Evolutionary conservation across 2,797 vertebrate species (phyloP).

Genomic region (Chloroceryle amazona): DNA sequence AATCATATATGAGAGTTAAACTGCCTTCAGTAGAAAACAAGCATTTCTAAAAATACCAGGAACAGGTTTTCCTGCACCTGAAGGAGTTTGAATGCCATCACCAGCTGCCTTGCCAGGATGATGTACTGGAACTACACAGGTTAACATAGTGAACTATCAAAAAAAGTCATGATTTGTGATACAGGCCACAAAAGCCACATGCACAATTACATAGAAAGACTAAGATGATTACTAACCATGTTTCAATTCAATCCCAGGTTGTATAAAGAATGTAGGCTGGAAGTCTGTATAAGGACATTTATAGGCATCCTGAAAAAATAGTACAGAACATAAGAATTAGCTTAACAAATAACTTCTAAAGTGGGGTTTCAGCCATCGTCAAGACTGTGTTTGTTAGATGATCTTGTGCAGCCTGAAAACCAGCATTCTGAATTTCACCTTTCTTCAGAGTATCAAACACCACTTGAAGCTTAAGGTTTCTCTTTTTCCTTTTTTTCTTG

Average conservation of each 20-base stretch:
- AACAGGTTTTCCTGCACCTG: fast-evolving
- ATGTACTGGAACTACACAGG: neutral
- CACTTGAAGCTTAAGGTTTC: neutral
- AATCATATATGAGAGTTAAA: neutral
- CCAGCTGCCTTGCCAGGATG: neutral
- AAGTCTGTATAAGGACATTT: neutral
- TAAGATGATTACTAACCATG: slow-evolving; percentile 14
- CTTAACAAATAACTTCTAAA: neutral
- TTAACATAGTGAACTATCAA: neutral
- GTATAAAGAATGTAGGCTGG: neutral
- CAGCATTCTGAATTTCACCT: neutral
- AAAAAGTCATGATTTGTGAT: neutral
- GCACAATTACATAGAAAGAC: neutral
- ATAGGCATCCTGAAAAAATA: neutral
- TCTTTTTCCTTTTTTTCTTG: neutral
- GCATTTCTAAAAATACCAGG: neutral
- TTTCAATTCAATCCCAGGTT: neutral
- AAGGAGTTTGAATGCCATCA: neutral
- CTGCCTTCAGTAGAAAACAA: neutral
- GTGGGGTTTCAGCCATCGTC: neutral
- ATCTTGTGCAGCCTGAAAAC: neutral
- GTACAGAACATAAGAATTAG: neutral
- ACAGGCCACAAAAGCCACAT: neutral
- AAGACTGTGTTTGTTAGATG: neutral
- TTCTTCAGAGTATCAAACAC: neutral